Evolutionary conservation across 2,797 vertebrate species (phyloP).

Genomic region (Calcarius lapponicus): DNA sequence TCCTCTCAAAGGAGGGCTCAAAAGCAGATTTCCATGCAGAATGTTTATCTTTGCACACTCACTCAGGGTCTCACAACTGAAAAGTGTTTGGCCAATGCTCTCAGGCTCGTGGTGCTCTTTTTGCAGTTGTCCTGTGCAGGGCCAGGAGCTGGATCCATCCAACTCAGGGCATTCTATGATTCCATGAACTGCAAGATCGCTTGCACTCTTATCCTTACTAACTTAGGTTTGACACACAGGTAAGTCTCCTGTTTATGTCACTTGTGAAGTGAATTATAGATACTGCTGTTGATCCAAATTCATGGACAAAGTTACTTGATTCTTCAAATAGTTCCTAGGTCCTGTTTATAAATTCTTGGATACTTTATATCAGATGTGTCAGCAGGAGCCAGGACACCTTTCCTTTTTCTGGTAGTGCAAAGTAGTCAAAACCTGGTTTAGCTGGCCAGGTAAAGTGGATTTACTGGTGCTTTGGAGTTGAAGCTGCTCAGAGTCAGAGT

Average conservation of each 20-base stretch:
- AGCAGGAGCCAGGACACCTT: background rate
- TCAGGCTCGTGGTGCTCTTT: background rate
- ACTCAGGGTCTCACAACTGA: background rate
- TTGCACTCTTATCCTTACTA: background rate
- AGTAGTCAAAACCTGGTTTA: background rate
- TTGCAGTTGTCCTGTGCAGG: background rate
- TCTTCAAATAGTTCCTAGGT: background rate
- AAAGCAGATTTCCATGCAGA: background rate
- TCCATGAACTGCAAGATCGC: background rate
- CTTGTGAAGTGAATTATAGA: background rate
- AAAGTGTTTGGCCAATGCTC: background rate
- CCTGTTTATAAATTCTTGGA: slow-evolving; percentile 16
- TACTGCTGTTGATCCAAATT: background rate
- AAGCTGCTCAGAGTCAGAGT: background rate
- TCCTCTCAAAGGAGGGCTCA: background rate
- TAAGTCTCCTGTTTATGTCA: background rate
- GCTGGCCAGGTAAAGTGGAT: background rate
- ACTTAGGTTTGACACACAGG: background rate
- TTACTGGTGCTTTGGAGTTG: background rate
- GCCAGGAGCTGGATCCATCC: background rate
- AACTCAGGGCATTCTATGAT: background rate
- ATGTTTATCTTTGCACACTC: background rate
- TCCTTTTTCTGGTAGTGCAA: background rate
- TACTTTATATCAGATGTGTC: background rate
- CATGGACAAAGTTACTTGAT: background rate